These are phyloP conservation scores for Campaea margaritaria DNA, from an alignment of 2,888 invertebrate genomes.

Conservation along the genomic window DNA sequence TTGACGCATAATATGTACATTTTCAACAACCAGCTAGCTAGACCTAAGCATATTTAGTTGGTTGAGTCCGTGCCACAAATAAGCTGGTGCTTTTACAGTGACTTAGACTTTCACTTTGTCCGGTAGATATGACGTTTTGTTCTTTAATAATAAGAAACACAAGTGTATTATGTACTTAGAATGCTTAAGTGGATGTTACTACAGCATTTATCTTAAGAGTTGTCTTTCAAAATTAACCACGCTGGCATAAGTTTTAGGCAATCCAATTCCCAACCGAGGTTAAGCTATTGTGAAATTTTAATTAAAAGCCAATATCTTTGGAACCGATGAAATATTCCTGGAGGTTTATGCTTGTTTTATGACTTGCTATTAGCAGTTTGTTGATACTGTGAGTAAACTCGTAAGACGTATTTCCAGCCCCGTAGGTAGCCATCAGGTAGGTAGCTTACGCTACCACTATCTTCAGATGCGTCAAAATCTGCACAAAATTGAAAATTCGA, in stretches of 20 bases:
- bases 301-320: conserved; percentile 39
- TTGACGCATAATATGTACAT: conserved; percentile 21
- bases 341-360: conserved; percentile 46
- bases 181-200: not conserved
- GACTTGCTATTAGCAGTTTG: conserved; percentile 39
- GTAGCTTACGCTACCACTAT: conserved; percentile 24
- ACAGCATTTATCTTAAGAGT: not conserved
- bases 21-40: conserved; percentile 6
- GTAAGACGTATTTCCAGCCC: conserved; percentile 8
- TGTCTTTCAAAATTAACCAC: conserved; percentile 11
- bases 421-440: conserved; percentile 23
- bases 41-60: conserved; percentile 3
- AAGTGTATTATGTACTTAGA: not conserved
- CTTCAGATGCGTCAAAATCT: not conserved
- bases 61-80: not conserved
- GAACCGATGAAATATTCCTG: conserved; percentile 32
- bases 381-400: conserved; percentile 46
- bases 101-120: not conserved
- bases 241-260: not conserved
- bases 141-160: not conserved
- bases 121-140: not conserved
- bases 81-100: too few species aligned
- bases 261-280: conserved; percentile 17
- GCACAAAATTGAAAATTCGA: too few species aligned
- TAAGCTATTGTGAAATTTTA: conserved; percentile 39